Conservation (phyloP, 2,888 invertebrate genomes). For the Rhorus exstirpatorius region DNA sequence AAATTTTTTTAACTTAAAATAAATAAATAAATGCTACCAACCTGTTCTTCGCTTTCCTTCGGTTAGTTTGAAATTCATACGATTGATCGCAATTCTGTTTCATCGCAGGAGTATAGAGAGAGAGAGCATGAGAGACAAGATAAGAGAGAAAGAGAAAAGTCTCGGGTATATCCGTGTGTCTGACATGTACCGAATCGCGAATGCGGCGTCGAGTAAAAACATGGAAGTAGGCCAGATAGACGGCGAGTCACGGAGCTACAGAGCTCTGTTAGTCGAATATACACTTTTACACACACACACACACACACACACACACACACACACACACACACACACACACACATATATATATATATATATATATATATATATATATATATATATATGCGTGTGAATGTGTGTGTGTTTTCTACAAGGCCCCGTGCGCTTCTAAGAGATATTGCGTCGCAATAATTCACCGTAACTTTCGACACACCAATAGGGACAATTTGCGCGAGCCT, state of each 20-base stretch:
- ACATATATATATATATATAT: constrained; percentile 21
- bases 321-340: constrained; percentile 19
- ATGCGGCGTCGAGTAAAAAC: constrained; percentile 76
- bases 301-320: too few species aligned
- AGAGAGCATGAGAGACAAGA: constrained; percentile 27
- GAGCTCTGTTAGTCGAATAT: constrained; percentile 52
- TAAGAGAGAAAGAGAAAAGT: constrained; percentile 35
- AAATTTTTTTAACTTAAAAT: too few species aligned
- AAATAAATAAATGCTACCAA: too few species aligned
- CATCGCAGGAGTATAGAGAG: constrained; percentile 25
- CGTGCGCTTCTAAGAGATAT: constrained; percentile 78
- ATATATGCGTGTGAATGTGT: background rate
- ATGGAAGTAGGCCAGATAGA: constrained; percentile 84
- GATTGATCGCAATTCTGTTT: constrained; percentile 41
- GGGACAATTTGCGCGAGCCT: constrained; percentile 78
- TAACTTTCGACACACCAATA: constrained; percentile 80
- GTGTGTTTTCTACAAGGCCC: constrained; percentile 48
- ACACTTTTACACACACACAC: constrained; percentile 32
- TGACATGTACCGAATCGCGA: constrained; percentile 75
- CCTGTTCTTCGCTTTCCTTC: background rate
- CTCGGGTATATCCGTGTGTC: constrained; percentile 63
- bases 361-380: constrained; percentile 27
- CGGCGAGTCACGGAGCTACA: constrained; percentile 71
- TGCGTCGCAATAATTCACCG: constrained; percentile 83
- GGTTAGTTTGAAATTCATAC: constrained; percentile 18